Evolutionary conservation across 2,797 vertebrate genomes (phyloP).

Genomic region (Lacerta agilis): DNA sequence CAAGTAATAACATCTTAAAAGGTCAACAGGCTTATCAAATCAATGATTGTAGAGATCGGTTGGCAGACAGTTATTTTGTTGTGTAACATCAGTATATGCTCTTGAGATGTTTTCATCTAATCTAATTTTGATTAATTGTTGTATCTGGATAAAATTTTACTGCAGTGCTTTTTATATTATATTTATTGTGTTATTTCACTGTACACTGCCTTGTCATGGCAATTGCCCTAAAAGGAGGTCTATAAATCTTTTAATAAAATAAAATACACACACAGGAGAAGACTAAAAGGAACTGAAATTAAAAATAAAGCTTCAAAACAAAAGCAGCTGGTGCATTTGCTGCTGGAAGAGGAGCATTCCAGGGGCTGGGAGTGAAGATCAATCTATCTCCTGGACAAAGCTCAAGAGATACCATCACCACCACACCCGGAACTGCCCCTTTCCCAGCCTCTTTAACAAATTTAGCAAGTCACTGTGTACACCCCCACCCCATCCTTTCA

Average conservation of each 20-base stretch:
- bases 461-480: background rate
- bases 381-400: background rate
- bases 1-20: background rate
- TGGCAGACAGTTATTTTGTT: background rate
- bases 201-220: too few relatives aligned
- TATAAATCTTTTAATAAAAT: too few relatives aligned
- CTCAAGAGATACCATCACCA: background rate
- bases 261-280: background rate
- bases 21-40: background rate
- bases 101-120: too few relatives aligned
- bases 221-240: too few relatives aligned
- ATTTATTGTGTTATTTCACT: too few relatives aligned
- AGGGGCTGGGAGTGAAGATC: background rate
- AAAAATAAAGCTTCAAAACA: background rate
- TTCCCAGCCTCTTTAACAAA: background rate
- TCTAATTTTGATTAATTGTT: too few relatives aligned
- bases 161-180: too few relatives aligned
- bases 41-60: background rate
- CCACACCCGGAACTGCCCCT: too few relatives aligned
- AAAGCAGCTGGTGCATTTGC: background rate
- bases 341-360: background rate
- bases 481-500: background rate
- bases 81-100: background rate
- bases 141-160: too few relatives aligned
- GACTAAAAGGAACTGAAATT: background rate